Conservation (phyloP, 2,797 vertebrate genomes). For the Threskiornis aethiopicus region DNA sequence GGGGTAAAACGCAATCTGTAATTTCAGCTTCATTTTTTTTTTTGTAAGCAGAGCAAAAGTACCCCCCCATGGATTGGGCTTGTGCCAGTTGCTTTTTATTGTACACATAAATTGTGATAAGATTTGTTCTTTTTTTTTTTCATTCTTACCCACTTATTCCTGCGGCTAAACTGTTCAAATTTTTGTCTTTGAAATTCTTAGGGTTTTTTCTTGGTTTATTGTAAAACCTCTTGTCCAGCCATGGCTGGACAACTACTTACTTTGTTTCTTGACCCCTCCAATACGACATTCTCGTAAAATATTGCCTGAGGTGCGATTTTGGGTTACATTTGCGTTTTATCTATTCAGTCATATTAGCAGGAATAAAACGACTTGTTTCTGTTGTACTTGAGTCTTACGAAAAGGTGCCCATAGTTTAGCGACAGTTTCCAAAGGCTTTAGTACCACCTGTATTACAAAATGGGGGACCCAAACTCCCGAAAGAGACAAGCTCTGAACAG, state of each 20-base stretch:
- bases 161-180: slow-evolving; percentile 43
- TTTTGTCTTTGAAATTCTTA: slow-evolving; percentile 65
- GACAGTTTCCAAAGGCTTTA: slow-evolving; percentile 83
- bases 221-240: slow-evolving; percentile 45
- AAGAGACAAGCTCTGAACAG: slow-evolving; percentile 99
- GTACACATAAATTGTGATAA: slow-evolving; percentile 74
- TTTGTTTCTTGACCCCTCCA: slow-evolving; percentile 75
- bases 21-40: slow-evolving; percentile 68
- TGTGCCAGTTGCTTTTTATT: slow-evolving; percentile 70
- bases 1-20: slow-evolving; percentile 70
- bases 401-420: slow-evolving; percentile 81
- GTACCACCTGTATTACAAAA: slow-evolving; percentile 86
- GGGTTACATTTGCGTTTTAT: slow-evolving; percentile 74
- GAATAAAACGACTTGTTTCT: slow-evolving; percentile 86
- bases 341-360: slow-evolving; percentile 80
- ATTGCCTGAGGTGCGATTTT: slow-evolving; percentile 71
- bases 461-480: slow-evolving; percentile 99
- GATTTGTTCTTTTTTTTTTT: neutral
- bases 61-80: slow-evolving; percentile 72
- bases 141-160: slow-evolving; percentile 39
- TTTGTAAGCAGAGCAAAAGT: slow-evolving; percentile 52
- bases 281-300: slow-evolving; percentile 71
- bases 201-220: slow-evolving; percentile 17
- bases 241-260: slow-evolving; percentile 71
- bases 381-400: slow-evolving; percentile 83